Conservation (phyloP, 2,113 vertebrate species). For the Himantopus leucocephalus region DNA sequence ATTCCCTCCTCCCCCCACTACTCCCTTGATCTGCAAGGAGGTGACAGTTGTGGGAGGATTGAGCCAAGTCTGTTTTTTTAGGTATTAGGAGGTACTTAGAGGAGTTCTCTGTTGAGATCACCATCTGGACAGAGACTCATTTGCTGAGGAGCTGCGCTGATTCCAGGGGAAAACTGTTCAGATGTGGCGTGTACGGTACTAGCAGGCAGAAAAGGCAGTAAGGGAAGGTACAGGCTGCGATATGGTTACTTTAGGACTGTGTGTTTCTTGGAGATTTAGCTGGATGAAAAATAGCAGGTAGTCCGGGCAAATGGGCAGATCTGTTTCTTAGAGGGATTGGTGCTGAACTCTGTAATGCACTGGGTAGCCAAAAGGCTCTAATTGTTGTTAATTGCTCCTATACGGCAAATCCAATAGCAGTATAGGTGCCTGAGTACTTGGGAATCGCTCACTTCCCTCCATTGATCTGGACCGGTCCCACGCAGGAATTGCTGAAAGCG, state of each 20-base stretch:
- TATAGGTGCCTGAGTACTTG: background rate
- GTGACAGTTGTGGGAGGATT: conserved; percentile 74
- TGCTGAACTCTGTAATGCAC: background rate
- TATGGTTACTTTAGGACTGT: background rate
- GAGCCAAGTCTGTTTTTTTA: conserved; percentile 55
- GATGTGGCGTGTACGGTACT: background rate
- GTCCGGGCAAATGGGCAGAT: background rate
- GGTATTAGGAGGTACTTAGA: conserved; percentile 68
- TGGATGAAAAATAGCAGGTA: background rate
- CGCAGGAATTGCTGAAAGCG: background rate
- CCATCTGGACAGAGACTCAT: conserved; percentile 72
- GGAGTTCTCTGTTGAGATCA: conserved; percentile 60
- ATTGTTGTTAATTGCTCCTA: background rate
- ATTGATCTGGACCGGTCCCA: background rate
- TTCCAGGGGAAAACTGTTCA: background rate
- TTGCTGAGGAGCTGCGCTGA: background rate
- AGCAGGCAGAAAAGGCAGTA: background rate
- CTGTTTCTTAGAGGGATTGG: background rate
- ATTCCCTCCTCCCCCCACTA: background rate
- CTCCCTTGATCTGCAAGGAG: background rate
- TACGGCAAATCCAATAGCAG: background rate
- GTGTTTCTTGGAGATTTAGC: background rate
- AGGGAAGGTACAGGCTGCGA: background rate
- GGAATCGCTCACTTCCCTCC: background rate
- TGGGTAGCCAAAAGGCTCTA: background rate